Percentiles rank a stretch among this genome's conserved stretches.
Conservation (phyloP, 2,888 invertebrate species). For the Nesidiocoris tenuis region DNA sequence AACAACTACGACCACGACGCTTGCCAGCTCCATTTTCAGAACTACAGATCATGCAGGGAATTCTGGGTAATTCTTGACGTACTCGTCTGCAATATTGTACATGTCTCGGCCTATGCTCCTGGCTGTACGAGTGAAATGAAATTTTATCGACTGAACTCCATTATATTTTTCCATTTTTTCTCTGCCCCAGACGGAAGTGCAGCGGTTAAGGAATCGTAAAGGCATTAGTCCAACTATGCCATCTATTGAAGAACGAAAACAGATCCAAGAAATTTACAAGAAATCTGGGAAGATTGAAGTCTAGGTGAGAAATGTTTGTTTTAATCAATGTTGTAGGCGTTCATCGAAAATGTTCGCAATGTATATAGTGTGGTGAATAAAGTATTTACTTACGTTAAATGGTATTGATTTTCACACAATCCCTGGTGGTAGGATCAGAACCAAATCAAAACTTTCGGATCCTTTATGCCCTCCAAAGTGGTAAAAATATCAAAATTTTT, state of each 20-base stretch:
- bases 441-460: too few species aligned
- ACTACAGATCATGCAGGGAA: conserved; percentile 74
- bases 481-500: too few species aligned
- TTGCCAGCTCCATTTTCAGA: conserved; percentile 69
- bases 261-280: conserved; percentile 50
- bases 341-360: too few species aligned
- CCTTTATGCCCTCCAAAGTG: too few species aligned
- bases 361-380: too few species aligned
- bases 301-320: too few species aligned
- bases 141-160: neutral
- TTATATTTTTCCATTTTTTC: neutral
- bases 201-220: conserved; percentile 8
- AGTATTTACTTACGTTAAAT: too few species aligned
- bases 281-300: conserved; percentile 56
- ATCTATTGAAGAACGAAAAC: conserved; percentile 28
- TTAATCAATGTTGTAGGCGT: too few species aligned
- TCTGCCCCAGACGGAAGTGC: conserved; percentile 31
- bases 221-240: conserved; percentile 23
- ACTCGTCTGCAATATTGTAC: neutral
- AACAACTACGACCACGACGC: conserved; percentile 66
- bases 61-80: conserved; percentile 72
- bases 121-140: neutral
- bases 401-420: too few species aligned
- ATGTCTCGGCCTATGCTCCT: neutral
- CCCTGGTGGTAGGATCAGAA: too few species aligned